Evolutionary conservation across 1,140 invertebrate genomes (phyloP).

Genomic region (Scaptomyza graminum): DNA sequence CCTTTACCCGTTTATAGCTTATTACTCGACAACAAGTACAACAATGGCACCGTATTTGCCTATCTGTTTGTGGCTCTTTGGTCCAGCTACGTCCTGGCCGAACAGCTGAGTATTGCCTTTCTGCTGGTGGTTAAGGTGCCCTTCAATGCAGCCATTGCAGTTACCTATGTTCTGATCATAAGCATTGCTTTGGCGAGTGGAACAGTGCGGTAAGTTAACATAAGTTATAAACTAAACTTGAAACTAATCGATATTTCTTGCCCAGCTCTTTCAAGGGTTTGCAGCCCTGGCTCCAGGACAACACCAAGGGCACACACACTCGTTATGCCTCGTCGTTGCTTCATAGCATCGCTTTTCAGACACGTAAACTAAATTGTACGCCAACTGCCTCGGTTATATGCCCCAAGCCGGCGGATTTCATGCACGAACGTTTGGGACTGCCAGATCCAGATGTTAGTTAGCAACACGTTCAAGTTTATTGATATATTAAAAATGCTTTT

Average conservation of each 20-base stretch:
- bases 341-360: constrained; percentile 87
- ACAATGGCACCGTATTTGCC: constrained; percentile 67
- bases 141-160: constrained; percentile 89
- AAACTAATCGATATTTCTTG: neutral
- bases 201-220: constrained; percentile 88
- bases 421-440: constrained; percentile 79
- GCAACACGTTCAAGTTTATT: neutral
- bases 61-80: constrained; percentile 89
- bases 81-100: constrained; percentile 91
- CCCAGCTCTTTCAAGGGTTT: constrained; percentile 88
- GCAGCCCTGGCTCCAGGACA: constrained; percentile 91
- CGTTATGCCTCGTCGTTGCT: constrained; percentile 90
- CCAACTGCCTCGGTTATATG: constrained; percentile 79
- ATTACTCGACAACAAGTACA: constrained; percentile 67
- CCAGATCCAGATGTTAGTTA: constrained; percentile 83
- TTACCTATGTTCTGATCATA: constrained; percentile 90
- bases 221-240: neutral
- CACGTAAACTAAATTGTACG: constrained; percentile 75
- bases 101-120: constrained; percentile 92
- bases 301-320: constrained; percentile 91
- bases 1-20: constrained; percentile 48
- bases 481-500: neutral
- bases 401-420: constrained; percentile 77
- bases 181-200: constrained; percentile 91
- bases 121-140: constrained; percentile 92